A percentile compares a stretch with the other conserved stretches of the same genome.
phyloP scores from a whole-genome alignment of 2,113 vertebrate genomes.

The Galemys pyrenaicus region DNA sequence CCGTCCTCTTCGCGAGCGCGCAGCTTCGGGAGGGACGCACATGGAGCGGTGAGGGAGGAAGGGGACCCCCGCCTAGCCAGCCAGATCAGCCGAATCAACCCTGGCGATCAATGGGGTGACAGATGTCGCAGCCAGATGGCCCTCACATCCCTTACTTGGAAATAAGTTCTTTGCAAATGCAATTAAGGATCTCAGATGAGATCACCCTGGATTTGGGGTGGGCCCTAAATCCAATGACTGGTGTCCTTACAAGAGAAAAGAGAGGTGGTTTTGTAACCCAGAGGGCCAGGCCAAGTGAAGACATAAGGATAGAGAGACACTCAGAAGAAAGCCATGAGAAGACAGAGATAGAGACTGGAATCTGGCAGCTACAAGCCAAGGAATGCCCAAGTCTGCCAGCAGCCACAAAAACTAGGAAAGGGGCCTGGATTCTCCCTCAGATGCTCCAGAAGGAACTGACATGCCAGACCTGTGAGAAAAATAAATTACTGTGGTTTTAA shows the following conservation, averaged over 20 bases:
- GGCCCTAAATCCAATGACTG: neutral
- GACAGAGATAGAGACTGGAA: neutral
- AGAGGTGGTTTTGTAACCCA: neutral
- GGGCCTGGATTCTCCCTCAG: neutral
- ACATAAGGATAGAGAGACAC: neutral
- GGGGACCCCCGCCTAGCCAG: too few species aligned
- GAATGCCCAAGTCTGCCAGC: neutral
- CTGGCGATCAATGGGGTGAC: too few species aligned
- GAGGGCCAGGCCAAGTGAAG: neutral
- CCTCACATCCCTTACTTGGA: neutral
- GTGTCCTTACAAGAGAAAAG: neutral
- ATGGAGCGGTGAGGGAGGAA: too few species aligned
- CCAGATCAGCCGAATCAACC: too few species aligned
- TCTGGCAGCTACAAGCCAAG: neutral
- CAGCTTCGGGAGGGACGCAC: too few species aligned
- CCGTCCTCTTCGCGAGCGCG: too few species aligned
- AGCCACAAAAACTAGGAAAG: neutral
- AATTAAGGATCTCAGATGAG: neutral
- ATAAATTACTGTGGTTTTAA: constrained; percentile 5
- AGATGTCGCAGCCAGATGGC: too few species aligned
- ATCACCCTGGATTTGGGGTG: neutral
- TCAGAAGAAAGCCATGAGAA: neutral
- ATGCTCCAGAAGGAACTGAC: neutral
- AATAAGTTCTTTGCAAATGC: neutral
- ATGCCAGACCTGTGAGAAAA: neutral